phyloP scores from a whole-genome alignment of 2,888 invertebrate species.

The Drosophila setosimentum region DNA sequence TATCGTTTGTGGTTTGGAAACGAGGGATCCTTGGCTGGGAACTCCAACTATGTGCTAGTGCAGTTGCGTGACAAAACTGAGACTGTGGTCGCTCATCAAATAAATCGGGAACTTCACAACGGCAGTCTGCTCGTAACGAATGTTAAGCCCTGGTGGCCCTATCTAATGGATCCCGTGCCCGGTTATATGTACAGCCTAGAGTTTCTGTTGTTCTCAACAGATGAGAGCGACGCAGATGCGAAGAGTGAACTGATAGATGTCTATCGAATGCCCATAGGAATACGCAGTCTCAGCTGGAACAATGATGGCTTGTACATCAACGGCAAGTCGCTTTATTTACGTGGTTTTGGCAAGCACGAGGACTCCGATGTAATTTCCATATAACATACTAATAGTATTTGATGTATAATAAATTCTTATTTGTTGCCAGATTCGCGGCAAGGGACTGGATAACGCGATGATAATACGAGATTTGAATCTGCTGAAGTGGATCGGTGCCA shows the following conservation, averaged over 20 bases:
- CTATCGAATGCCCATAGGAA: constrained; percentile 94
- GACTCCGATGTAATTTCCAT: constrained; percentile 91
- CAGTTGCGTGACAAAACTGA: constrained; percentile 86
- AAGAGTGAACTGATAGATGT: constrained; percentile 87
- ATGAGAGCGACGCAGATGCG: constrained; percentile 2
- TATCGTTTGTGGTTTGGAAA: constrained; percentile 65
- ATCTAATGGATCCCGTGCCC: constrained; percentile 92
- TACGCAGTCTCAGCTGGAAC: constrained; percentile 92
- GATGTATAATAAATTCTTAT: background rate
- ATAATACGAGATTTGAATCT: constrained; percentile 96
- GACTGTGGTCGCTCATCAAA: constrained; percentile 86
- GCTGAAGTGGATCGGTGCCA: constrained; percentile 97
- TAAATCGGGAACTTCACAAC: constrained; percentile 85
- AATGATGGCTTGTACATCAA: constrained; percentile 92
- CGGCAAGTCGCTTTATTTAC: constrained; percentile 92
- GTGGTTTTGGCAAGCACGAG: constrained; percentile 98
- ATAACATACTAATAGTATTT: background rate
- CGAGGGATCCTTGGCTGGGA: constrained; percentile 13
- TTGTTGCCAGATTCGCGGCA: constrained; percentile 91
- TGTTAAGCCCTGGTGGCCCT: constrained; percentile 97
- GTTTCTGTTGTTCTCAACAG: constrained; percentile 81
- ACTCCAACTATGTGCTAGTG: constrained; percentile 78
- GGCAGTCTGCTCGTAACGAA: constrained; percentile 89
- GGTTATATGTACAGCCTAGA: constrained; percentile 95
- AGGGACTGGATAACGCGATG: constrained; percentile 95